Percentiles rank a stretch among this genome's conserved stretches.
Evolutionary conservation across 2,888 invertebrate genomes (phyloP).

Genomic region (Piscicola geometra): DNA sequence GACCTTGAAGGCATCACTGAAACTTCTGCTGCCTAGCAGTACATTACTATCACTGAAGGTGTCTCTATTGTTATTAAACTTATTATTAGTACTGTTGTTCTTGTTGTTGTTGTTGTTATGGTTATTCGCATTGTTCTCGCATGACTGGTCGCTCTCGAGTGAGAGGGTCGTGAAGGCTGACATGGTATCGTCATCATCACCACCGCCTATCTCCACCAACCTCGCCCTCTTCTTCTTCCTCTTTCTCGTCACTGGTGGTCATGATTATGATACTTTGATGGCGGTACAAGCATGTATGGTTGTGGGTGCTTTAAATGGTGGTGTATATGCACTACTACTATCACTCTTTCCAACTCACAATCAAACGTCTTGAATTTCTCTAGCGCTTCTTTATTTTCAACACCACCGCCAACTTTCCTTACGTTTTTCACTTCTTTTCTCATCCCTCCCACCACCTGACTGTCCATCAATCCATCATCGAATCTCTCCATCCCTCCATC

Average conservation of each 20-base stretch:
- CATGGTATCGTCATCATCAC: not conserved
- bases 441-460: not conserved
- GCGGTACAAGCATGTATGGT: too few relatives aligned
- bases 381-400: not conserved
- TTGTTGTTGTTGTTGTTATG: not conserved
- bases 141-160: not conserved
- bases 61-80: not conserved
- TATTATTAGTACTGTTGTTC: not conserved
- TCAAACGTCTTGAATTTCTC: not conserved
- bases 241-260: not conserved
- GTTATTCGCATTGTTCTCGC: not conserved
- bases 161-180: not conserved
- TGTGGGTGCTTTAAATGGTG: too few relatives aligned
- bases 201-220: slow-evolving; percentile 9
- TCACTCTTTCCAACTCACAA: too few relatives aligned
- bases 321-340: too few relatives aligned
- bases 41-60: slow-evolving; percentile 6
- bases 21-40: too few relatives aligned
- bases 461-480: too few relatives aligned
- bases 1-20: too few relatives aligned
- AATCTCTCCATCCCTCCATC: not conserved
- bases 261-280: not conserved
- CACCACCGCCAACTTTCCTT: not conserved
- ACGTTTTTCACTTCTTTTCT: not conserved
- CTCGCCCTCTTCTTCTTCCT: slow-evolving; percentile 1